Evolutionary conservation across 2,113 vertebrate genomes (phyloP).

Genomic region (Aspidoscelis tigris): DNA sequence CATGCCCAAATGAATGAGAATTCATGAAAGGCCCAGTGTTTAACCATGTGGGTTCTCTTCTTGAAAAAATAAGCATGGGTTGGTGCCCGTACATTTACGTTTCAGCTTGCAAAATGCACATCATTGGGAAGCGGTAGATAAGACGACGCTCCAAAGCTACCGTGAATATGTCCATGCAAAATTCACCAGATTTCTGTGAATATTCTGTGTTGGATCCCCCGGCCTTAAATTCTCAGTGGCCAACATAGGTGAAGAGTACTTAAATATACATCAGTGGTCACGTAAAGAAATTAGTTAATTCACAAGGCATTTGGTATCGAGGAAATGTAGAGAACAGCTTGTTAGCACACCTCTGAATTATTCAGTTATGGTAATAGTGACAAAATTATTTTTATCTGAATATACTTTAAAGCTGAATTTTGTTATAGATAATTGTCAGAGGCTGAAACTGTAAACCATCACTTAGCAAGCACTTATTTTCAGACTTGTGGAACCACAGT

Average conservation of each 20-base stretch:
- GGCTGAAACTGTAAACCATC: neutral
- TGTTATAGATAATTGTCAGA: neutral
- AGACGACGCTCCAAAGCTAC: too few species aligned
- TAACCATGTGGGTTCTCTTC: neutral
- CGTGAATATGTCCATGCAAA: neutral
- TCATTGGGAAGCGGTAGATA: neutral
- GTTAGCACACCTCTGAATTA: neutral
- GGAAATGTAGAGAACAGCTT: neutral
- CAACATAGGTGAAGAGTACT: slow-evolving; percentile 32
- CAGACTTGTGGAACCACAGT: neutral
- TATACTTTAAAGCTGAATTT: neutral
- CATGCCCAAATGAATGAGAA: slow-evolving; percentile 9
- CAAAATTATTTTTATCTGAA: neutral
- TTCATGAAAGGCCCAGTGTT: slow-evolving; percentile 26
- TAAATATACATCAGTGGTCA: neutral
- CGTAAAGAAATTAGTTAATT: neutral
- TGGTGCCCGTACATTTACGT: slow-evolving; percentile 3
- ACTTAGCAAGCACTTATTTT: neutral
- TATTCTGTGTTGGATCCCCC: neutral
- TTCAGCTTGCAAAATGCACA: neutral
- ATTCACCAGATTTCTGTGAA: neutral
- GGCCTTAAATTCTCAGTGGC: slow-evolving; percentile 19
- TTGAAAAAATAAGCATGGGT: slow-evolving; percentile 10
- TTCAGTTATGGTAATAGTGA: neutral
- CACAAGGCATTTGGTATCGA: neutral